These are phyloP conservation scores for Phycodurus eques DNA, from an alignment of 2,113 vertebrate species.

Conservation along the genomic window DNA sequence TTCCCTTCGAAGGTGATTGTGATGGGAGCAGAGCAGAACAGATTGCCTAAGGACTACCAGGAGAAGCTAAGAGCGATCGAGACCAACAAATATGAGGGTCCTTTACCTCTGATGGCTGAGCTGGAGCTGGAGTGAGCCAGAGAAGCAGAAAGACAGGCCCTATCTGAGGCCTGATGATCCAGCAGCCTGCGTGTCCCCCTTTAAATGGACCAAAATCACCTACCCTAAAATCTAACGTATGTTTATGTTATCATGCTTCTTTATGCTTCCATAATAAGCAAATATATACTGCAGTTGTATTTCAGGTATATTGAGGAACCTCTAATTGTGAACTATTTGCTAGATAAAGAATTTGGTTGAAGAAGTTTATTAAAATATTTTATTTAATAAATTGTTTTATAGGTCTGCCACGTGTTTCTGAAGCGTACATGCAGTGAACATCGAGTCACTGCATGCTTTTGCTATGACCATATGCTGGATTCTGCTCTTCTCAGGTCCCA, in stretches of 20 bases:
- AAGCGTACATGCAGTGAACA: background rate
- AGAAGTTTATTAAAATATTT: background rate
- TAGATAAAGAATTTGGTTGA: background rate
- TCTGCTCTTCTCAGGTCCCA: no score
- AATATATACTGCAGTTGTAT: background rate
- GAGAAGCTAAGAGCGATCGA: slow-evolving; percentile 63
- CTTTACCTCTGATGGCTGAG: slow-evolving; percentile 78
- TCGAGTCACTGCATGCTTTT: background rate
- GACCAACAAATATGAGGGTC: slow-evolving; percentile 69
- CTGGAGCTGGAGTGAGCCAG: slow-evolving; percentile 56
- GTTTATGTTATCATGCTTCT: no score
- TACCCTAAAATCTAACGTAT: no score
- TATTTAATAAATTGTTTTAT: background rate
- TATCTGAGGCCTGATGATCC: slow-evolving; percentile 24
- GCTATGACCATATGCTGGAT: no score
- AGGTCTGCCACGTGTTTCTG: background rate
- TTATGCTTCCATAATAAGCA: background rate
- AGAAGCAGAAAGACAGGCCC: slow-evolving; percentile 32
- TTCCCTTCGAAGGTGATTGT: slow-evolving; percentile 63
- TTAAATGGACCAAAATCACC: background rate
- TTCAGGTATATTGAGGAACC: background rate
- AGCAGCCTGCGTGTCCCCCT: slow-evolving; percentile 7
- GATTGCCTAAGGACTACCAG: slow-evolving; percentile 67
- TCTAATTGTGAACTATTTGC: background rate
- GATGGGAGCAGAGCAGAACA: slow-evolving; percentile 72